Percentiles rank a stretch among this genome's conserved stretches.
Conservation (phyloP, 2,888 invertebrate genomes). For the Caenorhabditis angaria region DNA sequence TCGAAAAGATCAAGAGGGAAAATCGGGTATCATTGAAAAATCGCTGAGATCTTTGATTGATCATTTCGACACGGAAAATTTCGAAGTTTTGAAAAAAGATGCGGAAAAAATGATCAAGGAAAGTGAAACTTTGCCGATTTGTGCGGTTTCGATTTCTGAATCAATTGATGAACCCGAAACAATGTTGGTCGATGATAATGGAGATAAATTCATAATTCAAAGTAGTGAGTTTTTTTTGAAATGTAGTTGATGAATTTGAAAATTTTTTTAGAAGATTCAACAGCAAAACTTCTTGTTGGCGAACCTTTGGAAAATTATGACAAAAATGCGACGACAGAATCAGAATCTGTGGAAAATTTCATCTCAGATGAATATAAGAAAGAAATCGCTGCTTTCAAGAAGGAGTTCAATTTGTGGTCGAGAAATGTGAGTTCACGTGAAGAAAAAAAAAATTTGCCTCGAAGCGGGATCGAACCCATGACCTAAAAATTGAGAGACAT, state of each 20-base stretch:
- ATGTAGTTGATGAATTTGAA: neutral
- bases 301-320: slow-evolving; percentile 22
- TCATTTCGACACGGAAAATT: slow-evolving; percentile 34
- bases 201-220: slow-evolving; percentile 47
- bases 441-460: no score
- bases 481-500: no score
- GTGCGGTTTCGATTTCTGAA: slow-evolving; percentile 17
- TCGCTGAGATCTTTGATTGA: slow-evolving; percentile 39
- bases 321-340: neutral
- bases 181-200: slow-evolving; percentile 47
- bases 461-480: no score
- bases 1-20: slow-evolving; percentile 25
- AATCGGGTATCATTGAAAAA: slow-evolving; percentile 33
- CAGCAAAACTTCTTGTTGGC: slow-evolving; percentile 45
- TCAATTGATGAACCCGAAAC: slow-evolving; percentile 27
- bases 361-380: slow-evolving; percentile 48
- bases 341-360: slow-evolving; percentile 18
- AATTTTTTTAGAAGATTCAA: slow-evolving; percentile 42
- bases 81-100: slow-evolving; percentile 24
- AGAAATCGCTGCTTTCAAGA: slow-evolving; percentile 52
- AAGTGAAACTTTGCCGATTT: slow-evolving; percentile 6
- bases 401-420: slow-evolving; percentile 38
- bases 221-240: slow-evolving; percentile 13
- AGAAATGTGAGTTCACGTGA: slow-evolving; percentile 13
- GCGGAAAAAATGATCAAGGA: slow-evolving; percentile 31